Base-by-base conservation (phyloP, 2,113 vertebrate species). In the Larimichthys polyactis region DNA sequence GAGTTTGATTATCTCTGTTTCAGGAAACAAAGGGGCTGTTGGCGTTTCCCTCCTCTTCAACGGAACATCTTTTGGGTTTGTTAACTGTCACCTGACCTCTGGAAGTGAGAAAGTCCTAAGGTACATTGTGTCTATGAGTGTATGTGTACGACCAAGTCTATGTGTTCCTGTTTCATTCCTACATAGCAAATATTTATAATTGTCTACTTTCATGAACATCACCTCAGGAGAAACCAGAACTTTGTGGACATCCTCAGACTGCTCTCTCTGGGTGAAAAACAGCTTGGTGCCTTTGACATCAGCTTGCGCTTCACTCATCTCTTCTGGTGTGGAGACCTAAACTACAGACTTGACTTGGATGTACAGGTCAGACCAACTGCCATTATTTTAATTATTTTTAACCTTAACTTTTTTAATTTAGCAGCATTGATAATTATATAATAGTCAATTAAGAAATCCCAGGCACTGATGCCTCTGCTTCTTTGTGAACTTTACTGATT, bases 21-120 rank as follows among this genome's bases (percentile, higher is more conserved):
- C 86, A 97, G 97, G 97, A 40, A 96, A 96, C 88, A 97, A 97
- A 62, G 97, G 97, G 29, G 96, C 96, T 0, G 96, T 98, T 40
- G 97, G 97, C 0, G 83, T 97, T 62, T 97, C 96, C 27, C 94
- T 98, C 86, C 92, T 95, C 20, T 96, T 97, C 79, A 96, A 91
- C 0, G 95, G 95, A 16, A 97, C 96, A 0, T 96, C 97, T 11
- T 95, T 98, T 0, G 96, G 97, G 11, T 97, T 98, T 19, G 84
- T 97, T n/a, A 97, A 97, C 90, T 97, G 96, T 71, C 97, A 97
- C 87, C 92, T 98, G 91, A 96, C 96, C 58, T 97, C 97, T 0
- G 96, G 97, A 78, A 96, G 93, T 1, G 96, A 97, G 76, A 97
- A 97, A 84, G 94, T 94, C 15, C 86, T 96, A n/a, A 97, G 96